phyloP scores from a whole-genome alignment of 37 sponge, comb jelly and placozoan genomes.

The Beroe ovata region DNA sequence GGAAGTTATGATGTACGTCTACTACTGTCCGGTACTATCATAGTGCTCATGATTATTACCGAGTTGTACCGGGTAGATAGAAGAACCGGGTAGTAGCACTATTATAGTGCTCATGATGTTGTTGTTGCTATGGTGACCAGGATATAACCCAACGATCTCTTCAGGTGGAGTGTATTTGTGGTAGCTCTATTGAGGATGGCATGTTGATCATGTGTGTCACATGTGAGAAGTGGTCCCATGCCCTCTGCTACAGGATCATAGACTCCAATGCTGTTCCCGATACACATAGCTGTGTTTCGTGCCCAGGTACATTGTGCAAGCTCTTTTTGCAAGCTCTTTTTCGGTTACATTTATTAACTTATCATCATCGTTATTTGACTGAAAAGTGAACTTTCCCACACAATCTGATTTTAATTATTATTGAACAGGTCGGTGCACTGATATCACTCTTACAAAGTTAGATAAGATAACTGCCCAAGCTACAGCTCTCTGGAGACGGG shows the following conservation, averaged over 20 bases:
- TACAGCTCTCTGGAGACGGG: conserved; percentile 81
- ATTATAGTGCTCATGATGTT: too few relatives aligned
- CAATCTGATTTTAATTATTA: too few relatives aligned
- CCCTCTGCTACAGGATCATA: conserved; percentile 36
- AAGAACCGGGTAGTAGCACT: too few relatives aligned
- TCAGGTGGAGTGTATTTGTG: conserved; percentile 64
- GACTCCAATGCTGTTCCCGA: conserved; percentile 22
- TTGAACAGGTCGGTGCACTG: conserved; percentile 27
- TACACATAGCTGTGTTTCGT: conserved; percentile 22
- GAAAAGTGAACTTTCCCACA: too few relatives aligned
- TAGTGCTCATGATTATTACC: too few relatives aligned
- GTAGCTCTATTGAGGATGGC: conserved; percentile 52
- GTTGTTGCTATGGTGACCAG: too few relatives aligned
- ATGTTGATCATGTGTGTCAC: conserved; percentile 43
- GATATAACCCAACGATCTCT: too few relatives aligned
- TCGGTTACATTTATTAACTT: too few relatives aligned
- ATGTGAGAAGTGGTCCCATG: conserved; percentile 63
- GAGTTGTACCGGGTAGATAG: too few relatives aligned
- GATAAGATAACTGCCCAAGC: conserved; percentile 68
- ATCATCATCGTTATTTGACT: too few relatives aligned
- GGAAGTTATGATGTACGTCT: conserved; percentile 45
- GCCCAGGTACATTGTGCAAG: conserved; percentile 32
- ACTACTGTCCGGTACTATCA: too few relatives aligned
- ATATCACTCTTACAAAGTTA: background rate
- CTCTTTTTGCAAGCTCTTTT: too few relatives aligned